A percentile compares a stretch with the other conserved stretches of the same genome.
Evolutionary conservation across 2,113 vertebrate genomes (phyloP).

Genomic region (Cariama cristata): DNA sequence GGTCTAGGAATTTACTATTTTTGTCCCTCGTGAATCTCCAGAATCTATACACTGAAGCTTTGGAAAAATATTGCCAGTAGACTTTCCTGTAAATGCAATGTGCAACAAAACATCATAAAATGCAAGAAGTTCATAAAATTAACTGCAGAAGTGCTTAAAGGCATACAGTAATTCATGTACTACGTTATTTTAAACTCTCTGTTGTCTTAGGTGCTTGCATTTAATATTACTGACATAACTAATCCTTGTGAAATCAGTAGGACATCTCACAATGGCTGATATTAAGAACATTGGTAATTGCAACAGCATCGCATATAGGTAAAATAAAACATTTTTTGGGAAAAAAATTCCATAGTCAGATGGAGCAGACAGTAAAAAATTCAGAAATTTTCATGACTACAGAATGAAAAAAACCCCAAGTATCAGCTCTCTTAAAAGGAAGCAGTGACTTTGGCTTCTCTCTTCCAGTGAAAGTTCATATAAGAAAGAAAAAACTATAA

Average conservation of each 20-base stretch:
- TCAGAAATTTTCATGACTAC: not conserved
- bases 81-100: not conserved
- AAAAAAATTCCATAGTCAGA: not conserved
- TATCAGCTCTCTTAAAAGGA: not conserved
- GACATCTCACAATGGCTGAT: not conserved
- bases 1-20: not conserved
- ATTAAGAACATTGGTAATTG: not conserved
- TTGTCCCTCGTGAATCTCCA: not conserved
- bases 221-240: not conserved
- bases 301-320: not conserved
- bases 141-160: not conserved
- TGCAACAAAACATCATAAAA: not conserved
- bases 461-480: not conserved
- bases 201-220: not conserved
- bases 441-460: not conserved
- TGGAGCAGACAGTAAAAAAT: not conserved
- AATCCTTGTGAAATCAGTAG: not conserved
- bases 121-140: not conserved
- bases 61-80: not conserved
- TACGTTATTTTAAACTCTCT: slow-evolving; percentile 4
- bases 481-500: not conserved
- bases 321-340: not conserved
- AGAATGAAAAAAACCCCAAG: not conserved
- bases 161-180: not conserved
- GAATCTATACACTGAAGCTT: not conserved